Evolutionary conservation across 64 coral and sea anemone genomes (phyloP).

Genomic region (Platygyra sinensis): DNA sequence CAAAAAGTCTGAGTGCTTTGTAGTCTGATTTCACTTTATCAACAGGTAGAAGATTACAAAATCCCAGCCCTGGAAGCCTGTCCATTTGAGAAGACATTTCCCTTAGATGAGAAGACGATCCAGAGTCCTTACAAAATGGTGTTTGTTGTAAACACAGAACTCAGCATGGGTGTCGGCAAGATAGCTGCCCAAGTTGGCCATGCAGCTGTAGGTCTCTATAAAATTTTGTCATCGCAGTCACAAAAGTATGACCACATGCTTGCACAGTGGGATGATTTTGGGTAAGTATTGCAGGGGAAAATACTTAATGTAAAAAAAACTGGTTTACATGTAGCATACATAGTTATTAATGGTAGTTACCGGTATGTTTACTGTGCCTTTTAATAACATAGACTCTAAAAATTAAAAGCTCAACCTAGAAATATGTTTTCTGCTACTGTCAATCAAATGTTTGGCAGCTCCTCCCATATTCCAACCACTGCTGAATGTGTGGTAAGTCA

Average conservation of each 20-base stretch:
- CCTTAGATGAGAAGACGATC: slow-evolving; percentile 50
- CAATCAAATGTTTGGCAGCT: no score
- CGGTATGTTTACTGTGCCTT: no score
- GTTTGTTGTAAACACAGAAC: slow-evolving; percentile 87
- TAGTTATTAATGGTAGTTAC: no score
- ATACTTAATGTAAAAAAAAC: neutral
- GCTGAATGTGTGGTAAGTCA: no score
- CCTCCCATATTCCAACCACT: no score
- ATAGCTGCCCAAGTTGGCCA: slow-evolving; percentile 96
- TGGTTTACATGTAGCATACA: no score
- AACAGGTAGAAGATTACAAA: slow-evolving; percentile 11
- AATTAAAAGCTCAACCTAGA: no score
- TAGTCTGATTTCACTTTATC: neutral
- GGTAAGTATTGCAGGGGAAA: slow-evolving; percentile 43
- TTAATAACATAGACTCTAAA: no score
- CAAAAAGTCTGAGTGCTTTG: neutral
- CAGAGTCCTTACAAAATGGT: slow-evolving; percentile 86
- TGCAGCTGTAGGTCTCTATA: slow-evolving; percentile 82
- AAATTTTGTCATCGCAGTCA: slow-evolving; percentile 56
- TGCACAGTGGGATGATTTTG: slow-evolving; percentile 80
- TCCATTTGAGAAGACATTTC: slow-evolving; percentile 41
- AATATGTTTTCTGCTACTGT: no score
- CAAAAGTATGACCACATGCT: slow-evolving; percentile 65
- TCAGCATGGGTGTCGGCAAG: slow-evolving; percentile 91
- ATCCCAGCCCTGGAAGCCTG: neutral